Evolutionary conservation across 2,888 invertebrate genomes (phyloP).

Genomic region (Philopedon plagiatum): DNA sequence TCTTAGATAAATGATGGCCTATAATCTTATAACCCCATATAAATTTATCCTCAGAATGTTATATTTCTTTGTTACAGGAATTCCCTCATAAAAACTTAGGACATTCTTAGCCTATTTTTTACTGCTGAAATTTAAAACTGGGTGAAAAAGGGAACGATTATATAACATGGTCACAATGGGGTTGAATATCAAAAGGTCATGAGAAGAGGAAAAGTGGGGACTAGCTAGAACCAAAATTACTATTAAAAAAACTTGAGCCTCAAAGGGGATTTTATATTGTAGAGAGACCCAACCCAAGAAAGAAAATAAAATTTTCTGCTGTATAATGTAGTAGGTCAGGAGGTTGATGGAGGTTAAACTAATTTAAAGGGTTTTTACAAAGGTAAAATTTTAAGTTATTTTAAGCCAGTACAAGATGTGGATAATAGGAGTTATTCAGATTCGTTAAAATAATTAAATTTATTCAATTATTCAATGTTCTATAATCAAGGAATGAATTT

Average conservation of each 20-base stretch:
- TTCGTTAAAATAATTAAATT: neutral
- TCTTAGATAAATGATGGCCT: slow-evolving; percentile 1
- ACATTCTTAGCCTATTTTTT: neutral
- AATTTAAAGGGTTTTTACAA: neutral
- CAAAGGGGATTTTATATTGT: no score
- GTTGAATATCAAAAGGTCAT: slow-evolving; percentile 35
- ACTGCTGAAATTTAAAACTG: neutral
- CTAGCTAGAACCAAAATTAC: neutral
- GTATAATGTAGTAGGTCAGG: neutral
- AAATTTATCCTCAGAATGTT: neutral
- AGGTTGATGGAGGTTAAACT: neutral
- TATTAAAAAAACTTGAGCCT: no score
- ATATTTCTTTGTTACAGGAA: neutral
- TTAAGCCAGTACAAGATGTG: neutral
- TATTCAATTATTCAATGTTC: neutral
- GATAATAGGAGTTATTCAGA: neutral
- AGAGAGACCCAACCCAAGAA: no score
- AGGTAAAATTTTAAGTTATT: no score
- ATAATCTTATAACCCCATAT: slow-evolving; percentile 16
- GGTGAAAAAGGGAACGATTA: slow-evolving; percentile 5
- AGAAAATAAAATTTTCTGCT: neutral
- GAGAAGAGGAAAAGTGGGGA: neutral
- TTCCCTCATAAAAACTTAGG: neutral
- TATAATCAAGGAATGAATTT: neutral
- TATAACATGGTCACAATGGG: slow-evolving; percentile 20